phyloP scores from a whole-genome alignment of 2,797 vertebrate genomes.

The Hypotaenidia okinawae region DNA sequence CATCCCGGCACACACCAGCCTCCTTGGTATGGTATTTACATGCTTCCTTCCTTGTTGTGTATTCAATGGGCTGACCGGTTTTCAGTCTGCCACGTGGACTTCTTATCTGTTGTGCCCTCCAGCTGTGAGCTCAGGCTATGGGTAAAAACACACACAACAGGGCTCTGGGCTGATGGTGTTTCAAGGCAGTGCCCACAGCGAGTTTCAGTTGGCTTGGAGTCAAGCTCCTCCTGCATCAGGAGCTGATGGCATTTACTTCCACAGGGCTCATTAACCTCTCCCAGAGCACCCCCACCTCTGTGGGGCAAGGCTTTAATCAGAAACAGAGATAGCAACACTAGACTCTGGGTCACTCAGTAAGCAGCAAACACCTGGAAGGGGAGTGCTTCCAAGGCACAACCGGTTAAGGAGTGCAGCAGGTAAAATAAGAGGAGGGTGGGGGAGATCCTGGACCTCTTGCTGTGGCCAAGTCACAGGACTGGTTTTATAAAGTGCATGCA shows the following conservation, averaged over 20 bases:
- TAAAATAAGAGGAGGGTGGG: neutral
- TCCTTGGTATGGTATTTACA: neutral
- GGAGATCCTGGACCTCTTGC: neutral
- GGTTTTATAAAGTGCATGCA: neutral
- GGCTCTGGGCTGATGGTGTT: neutral
- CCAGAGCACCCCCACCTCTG: neutral
- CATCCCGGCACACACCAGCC: neutral
- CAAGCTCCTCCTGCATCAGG: neutral
- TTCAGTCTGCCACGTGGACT: accelerated
- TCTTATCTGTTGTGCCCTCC: neutral
- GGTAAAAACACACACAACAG: neutral
- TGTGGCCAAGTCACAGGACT: neutral
- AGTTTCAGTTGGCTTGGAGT: neutral
- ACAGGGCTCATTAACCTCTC: neutral
- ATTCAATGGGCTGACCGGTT: neutral
- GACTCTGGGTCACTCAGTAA: neutral
- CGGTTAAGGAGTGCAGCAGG: neutral
- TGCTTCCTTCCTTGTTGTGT: neutral
- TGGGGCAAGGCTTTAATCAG: neutral
- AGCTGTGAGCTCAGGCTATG: neutral
- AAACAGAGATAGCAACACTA: neutral
- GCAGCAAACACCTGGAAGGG: neutral
- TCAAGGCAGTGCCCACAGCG: neutral
- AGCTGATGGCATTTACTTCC: neutral
- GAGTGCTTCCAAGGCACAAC: neutral